These are phyloP conservation scores for Parotocinclus haroldoi DNA, from an alignment of 2,797 vertebrate genomes.

Conservation along the genomic window DNA sequence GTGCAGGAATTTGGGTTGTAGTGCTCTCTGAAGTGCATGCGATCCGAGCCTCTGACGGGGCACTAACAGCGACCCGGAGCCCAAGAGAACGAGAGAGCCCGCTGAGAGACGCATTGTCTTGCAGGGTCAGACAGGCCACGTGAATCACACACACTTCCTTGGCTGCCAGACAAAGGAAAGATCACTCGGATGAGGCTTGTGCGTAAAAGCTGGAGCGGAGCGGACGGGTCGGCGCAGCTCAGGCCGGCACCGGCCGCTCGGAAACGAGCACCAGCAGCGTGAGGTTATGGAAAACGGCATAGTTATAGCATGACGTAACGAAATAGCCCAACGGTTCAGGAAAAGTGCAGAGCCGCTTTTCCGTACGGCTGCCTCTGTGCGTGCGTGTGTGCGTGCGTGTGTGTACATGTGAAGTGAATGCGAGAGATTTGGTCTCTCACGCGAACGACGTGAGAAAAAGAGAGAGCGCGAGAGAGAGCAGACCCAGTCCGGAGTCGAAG, in stretches of 20 bases:
- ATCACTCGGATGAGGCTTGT: constrained; percentile 2
- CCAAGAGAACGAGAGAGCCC: neutral
- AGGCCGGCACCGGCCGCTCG: neutral
- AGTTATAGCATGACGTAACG: neutral
- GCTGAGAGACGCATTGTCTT: constrained; percentile 14
- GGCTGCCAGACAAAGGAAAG: constrained; percentile 28
- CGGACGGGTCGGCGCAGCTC: constrained; percentile 28
- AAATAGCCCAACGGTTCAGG: neutral
- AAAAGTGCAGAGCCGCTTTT: constrained; percentile 2
- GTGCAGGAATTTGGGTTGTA: too few species aligned
- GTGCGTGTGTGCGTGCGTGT: constrained; percentile 30
- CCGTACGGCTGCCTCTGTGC: constrained; percentile 51
- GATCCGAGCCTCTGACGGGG: too few species aligned
- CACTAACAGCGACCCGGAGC: too few species aligned
- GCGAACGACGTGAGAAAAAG: constrained; percentile 59
- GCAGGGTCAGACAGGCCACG: constrained; percentile 15
- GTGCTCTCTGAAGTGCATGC: too few species aligned
- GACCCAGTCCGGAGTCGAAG: neutral
- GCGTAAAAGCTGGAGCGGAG: neutral
- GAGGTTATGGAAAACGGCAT: neutral
- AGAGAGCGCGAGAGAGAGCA: constrained; percentile 39
- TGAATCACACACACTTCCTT: constrained; percentile 30
- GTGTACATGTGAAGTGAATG: constrained; percentile 68
- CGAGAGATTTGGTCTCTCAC: constrained; percentile 50
- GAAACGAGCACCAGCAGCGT: neutral